phyloP scores from a whole-genome alignment of 2,888 invertebrate species.

The Nomada hirtipes region DNA sequence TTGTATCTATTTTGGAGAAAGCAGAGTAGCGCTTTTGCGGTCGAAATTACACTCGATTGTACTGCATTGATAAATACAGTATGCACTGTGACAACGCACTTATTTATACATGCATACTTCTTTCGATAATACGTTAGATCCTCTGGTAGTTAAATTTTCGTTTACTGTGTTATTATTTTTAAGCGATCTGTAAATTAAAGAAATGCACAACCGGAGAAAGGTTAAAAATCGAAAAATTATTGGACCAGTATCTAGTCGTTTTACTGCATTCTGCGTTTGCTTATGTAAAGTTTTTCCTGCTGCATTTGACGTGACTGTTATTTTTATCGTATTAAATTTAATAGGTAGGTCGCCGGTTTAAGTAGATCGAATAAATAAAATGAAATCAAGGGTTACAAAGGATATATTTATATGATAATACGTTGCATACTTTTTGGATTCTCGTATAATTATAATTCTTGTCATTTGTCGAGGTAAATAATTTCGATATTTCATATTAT shows the following conservation, averaged over 20 bases:
- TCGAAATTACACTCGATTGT: not conserved
- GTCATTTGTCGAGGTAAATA: no score
- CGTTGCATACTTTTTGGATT: not conserved
- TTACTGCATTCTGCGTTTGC: not conserved
- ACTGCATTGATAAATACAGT: not conserved
- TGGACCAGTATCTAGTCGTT: not conserved
- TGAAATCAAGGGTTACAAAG: no score
- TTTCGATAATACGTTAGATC: not conserved
- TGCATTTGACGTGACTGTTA: not conserved
- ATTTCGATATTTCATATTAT: no score
- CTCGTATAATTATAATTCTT: no score
- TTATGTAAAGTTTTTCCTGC: not conserved
- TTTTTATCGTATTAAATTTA: not conserved
- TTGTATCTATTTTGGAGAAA: not conserved
- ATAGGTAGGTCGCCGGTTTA: not conserved
- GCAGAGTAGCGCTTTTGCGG: not conserved
- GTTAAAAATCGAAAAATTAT: not conserved
- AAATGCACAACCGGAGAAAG: not conserved
- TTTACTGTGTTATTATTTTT: not conserved
- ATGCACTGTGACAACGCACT: not conserved
- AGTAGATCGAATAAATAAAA: no score
- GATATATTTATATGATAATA: not conserved
- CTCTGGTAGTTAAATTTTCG: not conserved
- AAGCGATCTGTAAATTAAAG: not conserved
- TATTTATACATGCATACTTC: not conserved